Evolutionary conservation across 2,888 invertebrate species (phyloP).

Genomic region (Odontocolon sp.): DNA sequence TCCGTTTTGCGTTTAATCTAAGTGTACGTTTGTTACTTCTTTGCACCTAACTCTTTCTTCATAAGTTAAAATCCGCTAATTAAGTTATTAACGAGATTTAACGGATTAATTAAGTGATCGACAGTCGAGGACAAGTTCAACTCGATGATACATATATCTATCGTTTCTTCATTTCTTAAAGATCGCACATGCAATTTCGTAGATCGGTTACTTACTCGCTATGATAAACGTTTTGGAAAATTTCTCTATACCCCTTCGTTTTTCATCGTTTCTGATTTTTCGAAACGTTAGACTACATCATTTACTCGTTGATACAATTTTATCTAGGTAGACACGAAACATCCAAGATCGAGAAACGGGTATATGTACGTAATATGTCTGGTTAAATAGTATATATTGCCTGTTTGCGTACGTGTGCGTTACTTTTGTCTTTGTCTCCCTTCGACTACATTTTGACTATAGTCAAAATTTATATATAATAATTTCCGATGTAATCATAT

Average conservation of each 20-base stretch:
- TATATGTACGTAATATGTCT: constrained; percentile 31
- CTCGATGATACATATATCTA: neutral
- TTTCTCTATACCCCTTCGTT: neutral
- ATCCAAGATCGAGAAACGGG: constrained; percentile 44
- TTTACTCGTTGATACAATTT: constrained; percentile 22
- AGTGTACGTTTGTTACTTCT: constrained; percentile 16
- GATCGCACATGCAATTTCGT: neutral
- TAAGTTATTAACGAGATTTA: neutral
- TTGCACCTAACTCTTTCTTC: neutral
- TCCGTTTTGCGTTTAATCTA: constrained; percentile 51
- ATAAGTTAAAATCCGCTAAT: neutral
- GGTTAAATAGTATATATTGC: constrained; percentile 17
- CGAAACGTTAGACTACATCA: neutral
- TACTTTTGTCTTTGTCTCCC: constrained; percentile 6
- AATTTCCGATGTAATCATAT: too few relatives aligned
- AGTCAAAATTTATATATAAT: too few relatives aligned
- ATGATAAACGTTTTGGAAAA: constrained; percentile 16
- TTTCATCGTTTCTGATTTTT: neutral
- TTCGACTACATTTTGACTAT: neutral
- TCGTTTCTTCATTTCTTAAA: neutral
- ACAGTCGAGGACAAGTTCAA: neutral
- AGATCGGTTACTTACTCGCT: constrained; percentile 15
- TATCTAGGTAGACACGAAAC: constrained; percentile 42
- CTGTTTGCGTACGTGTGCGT: constrained; percentile 9
- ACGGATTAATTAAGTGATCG: neutral